Percentiles rank a stretch among this genome's conserved stretches.
Evolutionary conservation across 2,888 invertebrate species (phyloP).

Genomic region (Agrotis ipsilon): DNA sequence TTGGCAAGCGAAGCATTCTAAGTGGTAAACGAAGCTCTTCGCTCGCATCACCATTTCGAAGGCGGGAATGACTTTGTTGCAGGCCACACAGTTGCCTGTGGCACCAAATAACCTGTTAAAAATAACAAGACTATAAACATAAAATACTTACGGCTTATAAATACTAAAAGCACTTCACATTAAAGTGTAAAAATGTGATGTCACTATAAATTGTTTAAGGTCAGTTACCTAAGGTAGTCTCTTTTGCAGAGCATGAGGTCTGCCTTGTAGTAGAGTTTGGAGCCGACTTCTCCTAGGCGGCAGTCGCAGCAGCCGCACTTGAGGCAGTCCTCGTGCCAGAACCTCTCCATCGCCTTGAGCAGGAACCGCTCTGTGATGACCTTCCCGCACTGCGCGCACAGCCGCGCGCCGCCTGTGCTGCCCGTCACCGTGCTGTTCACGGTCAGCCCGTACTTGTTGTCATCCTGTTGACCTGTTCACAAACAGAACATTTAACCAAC

Average conservation of each 20-base stretch:
- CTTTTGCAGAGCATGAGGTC: constrained; percentile 97
- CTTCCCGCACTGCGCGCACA: constrained; percentile 97
- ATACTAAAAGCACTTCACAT: constrained; percentile 75
- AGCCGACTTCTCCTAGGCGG: constrained; percentile 97
- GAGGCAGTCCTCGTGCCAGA: constrained; percentile 98
- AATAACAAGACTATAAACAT: constrained; percentile 74
- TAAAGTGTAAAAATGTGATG: constrained; percentile 62
- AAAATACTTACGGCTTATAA: constrained; percentile 75
- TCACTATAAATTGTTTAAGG: constrained; percentile 39
- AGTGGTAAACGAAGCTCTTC: constrained; percentile 97
- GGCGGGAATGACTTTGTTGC: constrained; percentile 97
- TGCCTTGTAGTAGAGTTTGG: constrained; percentile 97
- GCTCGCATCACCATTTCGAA: constrained; percentile 99
- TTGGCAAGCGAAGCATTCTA: constrained; percentile 98
- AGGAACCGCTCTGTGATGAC: constrained; percentile 96
- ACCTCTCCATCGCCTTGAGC: constrained; percentile 96
- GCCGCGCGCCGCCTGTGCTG: constrained; percentile 87
- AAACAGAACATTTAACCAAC: constrained; percentile 28
- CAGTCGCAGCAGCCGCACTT: constrained; percentile 98
- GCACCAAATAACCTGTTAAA: constrained; percentile 96
- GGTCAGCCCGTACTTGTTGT: constrained; percentile 84
- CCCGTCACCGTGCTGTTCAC: constrained; percentile 75
- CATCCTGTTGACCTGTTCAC: constrained; percentile 86
- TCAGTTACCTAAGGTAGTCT: constrained; percentile 96
- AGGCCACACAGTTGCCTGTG: constrained; percentile 97